Percentiles rank a stretch among this genome's conserved stretches.
These are phyloP conservation scores for Toxotes chatareus DNA, from an alignment of 2,113 vertebrate species.

Conservation along the genomic window DNA sequence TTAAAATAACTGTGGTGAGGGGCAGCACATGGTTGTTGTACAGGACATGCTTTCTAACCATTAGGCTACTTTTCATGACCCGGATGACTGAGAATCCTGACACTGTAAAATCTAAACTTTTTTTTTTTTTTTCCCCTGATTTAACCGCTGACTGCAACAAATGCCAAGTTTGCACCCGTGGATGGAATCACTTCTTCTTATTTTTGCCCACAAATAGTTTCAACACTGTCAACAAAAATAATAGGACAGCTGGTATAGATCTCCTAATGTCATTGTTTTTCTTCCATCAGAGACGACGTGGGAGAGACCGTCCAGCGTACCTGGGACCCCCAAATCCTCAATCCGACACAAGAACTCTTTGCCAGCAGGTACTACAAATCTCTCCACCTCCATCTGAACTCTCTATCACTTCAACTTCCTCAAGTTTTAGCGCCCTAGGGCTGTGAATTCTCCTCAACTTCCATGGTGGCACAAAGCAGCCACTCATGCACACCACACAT, in stretches of 20 bases:
- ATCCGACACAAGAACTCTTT: constrained; percentile 89
- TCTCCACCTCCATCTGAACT: constrained; percentile 12
- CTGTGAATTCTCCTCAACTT: constrained; percentile 50
- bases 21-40: neutral
- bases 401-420: constrained; percentile 8
- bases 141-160: neutral
- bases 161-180: constrained; percentile 20
- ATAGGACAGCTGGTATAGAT: neutral
- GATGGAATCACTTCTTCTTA: constrained; percentile 55
- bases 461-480: constrained; percentile 56
- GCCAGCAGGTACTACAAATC: constrained; percentile 87
- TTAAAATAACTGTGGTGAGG: neutral
- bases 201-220: constrained; percentile 11
- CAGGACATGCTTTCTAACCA: neutral
- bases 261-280: constrained; percentile 26
- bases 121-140: neutral
- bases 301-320: constrained; percentile 91
- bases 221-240: neutral
- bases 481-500: constrained; percentile 51
- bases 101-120: neutral
- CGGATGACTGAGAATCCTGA: neutral
- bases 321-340: constrained; percentile 90
- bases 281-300: constrained; percentile 92
- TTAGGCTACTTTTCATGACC: too few species aligned
- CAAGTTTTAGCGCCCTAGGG: constrained; percentile 8